phyloP scores from a whole-genome alignment of 2,113 vertebrate genomes.

The Bagarius yarrelli region DNA sequence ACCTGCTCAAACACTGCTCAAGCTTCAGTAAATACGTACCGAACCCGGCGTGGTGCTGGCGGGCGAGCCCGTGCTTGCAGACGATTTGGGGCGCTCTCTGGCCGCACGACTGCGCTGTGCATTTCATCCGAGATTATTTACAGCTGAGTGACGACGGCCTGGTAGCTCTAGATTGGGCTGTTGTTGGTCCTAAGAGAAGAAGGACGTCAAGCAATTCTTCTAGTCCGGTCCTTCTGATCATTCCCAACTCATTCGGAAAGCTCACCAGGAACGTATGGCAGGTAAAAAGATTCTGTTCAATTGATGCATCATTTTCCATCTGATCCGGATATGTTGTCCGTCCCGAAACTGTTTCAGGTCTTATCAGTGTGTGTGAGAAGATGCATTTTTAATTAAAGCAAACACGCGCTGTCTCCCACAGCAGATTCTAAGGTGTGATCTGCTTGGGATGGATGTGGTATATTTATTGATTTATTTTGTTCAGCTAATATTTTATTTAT shows the following conservation, averaged over 20 bases:
- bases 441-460: not conserved
- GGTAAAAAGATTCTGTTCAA: slow-evolving; percentile 61
- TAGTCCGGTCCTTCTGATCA: slow-evolving; percentile 74
- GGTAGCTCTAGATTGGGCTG: slow-evolving; percentile 79
- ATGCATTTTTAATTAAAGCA: not conserved
- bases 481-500: not conserved
- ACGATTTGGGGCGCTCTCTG: slow-evolving; percentile 68
- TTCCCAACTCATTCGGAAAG: slow-evolving; percentile 80
- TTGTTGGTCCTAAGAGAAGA: slow-evolving; percentile 66
- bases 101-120: slow-evolving; percentile 67
- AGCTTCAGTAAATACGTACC: slow-evolving; percentile 63
- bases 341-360: not conserved
- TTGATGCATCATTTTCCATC: not conserved
- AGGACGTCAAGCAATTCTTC: slow-evolving; percentile 75
- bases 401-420: not conserved
- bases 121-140: slow-evolving; percentile 74
- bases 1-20: slow-evolving; percentile 73
- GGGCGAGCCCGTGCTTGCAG: slow-evolving; percentile 69
- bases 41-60: slow-evolving; percentile 67
- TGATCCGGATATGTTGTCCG: not conserved
- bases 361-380: not conserved
- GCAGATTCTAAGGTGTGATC: not conserved
- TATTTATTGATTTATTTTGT: not conserved
- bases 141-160: slow-evolving; percentile 78
- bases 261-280: slow-evolving; percentile 76